Conservation (phyloP, 2,113 vertebrate species). For the Fulica atra region DNA sequence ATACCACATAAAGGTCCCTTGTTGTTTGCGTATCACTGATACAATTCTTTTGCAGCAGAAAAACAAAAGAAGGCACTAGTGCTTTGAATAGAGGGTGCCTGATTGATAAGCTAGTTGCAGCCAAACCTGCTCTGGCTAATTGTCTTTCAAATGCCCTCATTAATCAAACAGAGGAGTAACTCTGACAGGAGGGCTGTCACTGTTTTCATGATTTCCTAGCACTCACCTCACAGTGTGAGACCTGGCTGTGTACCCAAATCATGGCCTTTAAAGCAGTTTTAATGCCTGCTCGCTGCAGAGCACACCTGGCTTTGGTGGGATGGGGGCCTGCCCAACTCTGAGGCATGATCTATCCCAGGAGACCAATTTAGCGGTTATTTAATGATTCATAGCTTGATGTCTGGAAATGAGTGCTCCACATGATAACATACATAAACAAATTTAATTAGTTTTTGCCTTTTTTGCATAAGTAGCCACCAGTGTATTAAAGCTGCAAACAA, state of each 20-base stretch:
- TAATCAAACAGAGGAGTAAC: constrained; percentile 86
- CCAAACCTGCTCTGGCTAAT: constrained; percentile 94
- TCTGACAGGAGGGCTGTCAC: constrained; percentile 87
- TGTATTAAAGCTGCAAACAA: constrained; percentile 72
- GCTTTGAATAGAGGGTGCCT: constrained; percentile 86
- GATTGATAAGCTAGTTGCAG: constrained; percentile 94
- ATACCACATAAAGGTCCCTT: background rate
- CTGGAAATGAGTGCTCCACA: constrained; percentile 90
- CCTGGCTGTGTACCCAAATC: constrained; percentile 75
- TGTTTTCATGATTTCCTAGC: constrained; percentile 71
- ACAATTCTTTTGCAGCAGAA: constrained; percentile 68
- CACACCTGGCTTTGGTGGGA: constrained; percentile 85
- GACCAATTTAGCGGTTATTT: constrained; percentile 93
- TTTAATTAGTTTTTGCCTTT: constrained; percentile 88
- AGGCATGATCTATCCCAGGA: constrained; percentile 78
- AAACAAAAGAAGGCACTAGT: constrained; percentile 42
- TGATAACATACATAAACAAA: constrained; percentile 94
- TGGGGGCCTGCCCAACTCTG: constrained; percentile 66
- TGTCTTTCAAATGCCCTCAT: constrained; percentile 99
- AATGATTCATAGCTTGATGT: constrained; percentile 94
- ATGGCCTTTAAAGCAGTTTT: constrained; percentile 81
- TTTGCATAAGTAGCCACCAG: constrained; percentile 75
- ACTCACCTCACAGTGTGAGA: constrained; percentile 87
- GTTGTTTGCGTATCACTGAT: constrained; percentile 66
- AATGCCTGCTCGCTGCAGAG: constrained; percentile 83